Base-by-base conservation (phyloP, 1,140 invertebrate species). In the Nephila pilipes region DNA sequence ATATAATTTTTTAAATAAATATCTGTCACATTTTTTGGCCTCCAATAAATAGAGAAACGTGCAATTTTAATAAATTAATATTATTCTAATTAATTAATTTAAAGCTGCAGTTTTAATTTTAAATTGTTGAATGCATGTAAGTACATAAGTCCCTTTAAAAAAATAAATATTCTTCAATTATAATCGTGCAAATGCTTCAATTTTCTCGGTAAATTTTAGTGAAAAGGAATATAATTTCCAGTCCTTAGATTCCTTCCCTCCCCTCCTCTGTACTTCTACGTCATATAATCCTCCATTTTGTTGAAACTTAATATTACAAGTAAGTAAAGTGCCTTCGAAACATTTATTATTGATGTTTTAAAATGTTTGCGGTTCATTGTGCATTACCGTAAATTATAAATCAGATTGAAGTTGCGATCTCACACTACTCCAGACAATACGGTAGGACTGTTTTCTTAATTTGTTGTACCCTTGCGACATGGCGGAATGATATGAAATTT, bases 391-490 rank as follows among this genome's bases (percentile, higher is more conserved):
- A 18, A 20, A 32, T 18, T 32, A 32, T 75, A 75, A 75, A 32
- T 32, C 65, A 75, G 16, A 75, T 16, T 20, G 12, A 46, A 25
- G 65, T n/a, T 46, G 22, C 69, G 36, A n/a, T 38, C 55, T 16
- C 20, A 63, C 32, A 81, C 12, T 36, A 58, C 25, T 12, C 10
- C 29, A 81, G 32, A 54, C 29, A 81, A 38, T 36, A 92, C 22
- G 90, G 90, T 92, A 93, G 38, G 85, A 63, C 29, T 54, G 81
- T 58, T 55, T 87, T 87, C 83, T 93, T 54, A 87, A 87, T 80
- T 93, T 87, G 58, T 87, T 93, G 91, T 93, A 93, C 38, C 81
- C 63, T 93, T 93, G 83, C 91, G 91, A 93, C 91, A 93, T 93
- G 91, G 91, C 91, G 91, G 91, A 93, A 58, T 93, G 91, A 93